Evolutionary conservation across 2,888 invertebrate species (phyloP).

Genomic region (Penaeus monodon): DNA sequence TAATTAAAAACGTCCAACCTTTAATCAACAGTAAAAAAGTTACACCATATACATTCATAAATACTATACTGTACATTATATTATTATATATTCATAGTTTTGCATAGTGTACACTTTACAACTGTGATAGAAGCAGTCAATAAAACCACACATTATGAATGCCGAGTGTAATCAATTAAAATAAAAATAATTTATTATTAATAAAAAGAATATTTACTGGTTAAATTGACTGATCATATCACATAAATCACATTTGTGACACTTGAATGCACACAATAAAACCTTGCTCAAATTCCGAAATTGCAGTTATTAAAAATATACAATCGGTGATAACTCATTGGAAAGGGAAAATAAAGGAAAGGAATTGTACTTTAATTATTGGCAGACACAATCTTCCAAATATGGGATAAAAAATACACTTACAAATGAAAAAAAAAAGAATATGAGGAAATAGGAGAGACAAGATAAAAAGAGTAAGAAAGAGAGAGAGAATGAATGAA

Average conservation of each 20-base stretch:
- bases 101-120: conserved; percentile 43
- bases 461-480: background rate
- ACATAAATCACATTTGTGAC: conserved; percentile 18
- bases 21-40: conserved; percentile 53
- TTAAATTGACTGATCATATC: conserved; percentile 9
- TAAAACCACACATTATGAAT: conserved; percentile 2
- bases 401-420: background rate
- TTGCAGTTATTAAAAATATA: background rate
- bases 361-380: conserved; percentile 23
- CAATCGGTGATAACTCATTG: background rate
- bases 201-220: background rate
- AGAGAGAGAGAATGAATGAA: background rate
- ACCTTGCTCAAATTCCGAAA: background rate
- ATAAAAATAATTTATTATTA: background rate
- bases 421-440: background rate
- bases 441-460: background rate
- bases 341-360: background rate
- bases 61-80: conserved; percentile 41
- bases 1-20: conserved; percentile 11
- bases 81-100: conserved; percentile 17
- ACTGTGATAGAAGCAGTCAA: conserved; percentile 1
- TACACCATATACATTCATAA: conserved; percentile 57
- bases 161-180: background rate
- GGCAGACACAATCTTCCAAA: conserved; percentile 3
- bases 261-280: conserved; percentile 1